Evolutionary conservation across 2,113 vertebrate species (phyloP).

Genomic region (Martes martes): DNA sequence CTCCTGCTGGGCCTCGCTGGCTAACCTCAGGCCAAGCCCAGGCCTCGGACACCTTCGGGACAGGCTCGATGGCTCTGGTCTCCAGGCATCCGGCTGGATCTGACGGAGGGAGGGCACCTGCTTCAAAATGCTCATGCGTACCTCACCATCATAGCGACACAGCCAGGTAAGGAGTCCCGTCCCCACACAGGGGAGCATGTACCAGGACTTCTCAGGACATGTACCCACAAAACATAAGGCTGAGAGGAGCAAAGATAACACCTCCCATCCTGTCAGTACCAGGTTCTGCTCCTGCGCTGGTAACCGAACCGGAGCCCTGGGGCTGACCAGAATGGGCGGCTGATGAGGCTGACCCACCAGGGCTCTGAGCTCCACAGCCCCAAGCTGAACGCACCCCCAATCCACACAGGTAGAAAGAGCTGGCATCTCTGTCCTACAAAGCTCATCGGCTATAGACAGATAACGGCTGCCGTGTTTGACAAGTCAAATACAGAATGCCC

Average conservation of each 20-base stretch:
- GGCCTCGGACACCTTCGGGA: neutral
- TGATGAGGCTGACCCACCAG: neutral
- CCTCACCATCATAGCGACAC: too few relatives aligned
- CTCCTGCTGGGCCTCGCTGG: neutral
- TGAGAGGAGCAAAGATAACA: neutral
- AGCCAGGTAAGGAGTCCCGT: neutral
- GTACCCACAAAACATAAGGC: neutral
- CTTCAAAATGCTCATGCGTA: neutral
- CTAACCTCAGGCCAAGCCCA: neutral
- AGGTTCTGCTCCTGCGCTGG: neutral
- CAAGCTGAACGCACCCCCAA: neutral
- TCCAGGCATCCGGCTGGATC: neutral
- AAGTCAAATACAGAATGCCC: neutral
- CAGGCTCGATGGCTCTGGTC: neutral
- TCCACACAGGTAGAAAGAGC: neutral
- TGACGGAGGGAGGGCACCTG: neutral
- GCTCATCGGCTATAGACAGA: neutral
- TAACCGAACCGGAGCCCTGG: neutral
- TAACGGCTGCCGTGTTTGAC: neutral
- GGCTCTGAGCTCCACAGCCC: neutral
- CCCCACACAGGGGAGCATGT: neutral
- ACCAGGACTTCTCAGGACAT: too few relatives aligned
- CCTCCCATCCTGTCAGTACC: neutral
- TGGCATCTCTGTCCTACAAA: neutral
- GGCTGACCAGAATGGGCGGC: fast-evolving